These are phyloP conservation scores for Watsonalla cultraria DNA, from an alignment of 2,888 invertebrate genomes.

Conservation along the genomic window DNA sequence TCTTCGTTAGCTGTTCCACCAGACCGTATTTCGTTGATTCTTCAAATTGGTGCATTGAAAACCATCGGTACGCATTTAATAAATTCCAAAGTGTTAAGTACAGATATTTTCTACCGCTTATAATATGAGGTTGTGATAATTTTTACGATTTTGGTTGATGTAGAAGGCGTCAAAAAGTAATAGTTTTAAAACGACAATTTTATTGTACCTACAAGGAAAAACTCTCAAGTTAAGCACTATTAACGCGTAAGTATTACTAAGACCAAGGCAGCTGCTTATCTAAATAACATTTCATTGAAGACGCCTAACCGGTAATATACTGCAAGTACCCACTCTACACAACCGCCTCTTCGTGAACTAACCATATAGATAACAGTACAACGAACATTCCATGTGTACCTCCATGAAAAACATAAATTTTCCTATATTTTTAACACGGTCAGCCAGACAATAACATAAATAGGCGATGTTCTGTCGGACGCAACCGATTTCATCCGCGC, in stretches of 20 bases:
- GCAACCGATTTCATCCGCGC: constrained; percentile 45
- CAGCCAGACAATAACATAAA: constrained; percentile 44
- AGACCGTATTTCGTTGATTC: too few species aligned
- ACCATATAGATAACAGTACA: neutral
- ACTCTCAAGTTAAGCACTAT: too few species aligned
- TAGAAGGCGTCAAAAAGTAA: neutral
- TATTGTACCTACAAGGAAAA: too few species aligned
- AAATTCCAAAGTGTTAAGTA: too few species aligned
- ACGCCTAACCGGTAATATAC: neutral
- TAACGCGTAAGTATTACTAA: too few species aligned
- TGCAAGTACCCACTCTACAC: neutral
- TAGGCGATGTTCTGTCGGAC: constrained; percentile 26
- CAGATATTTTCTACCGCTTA: too few species aligned
- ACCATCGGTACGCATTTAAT: too few species aligned
- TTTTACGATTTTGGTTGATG: too few species aligned
- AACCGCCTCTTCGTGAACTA: neutral
- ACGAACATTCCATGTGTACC: neutral
- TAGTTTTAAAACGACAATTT: too few species aligned
- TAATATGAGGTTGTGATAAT: too few species aligned
- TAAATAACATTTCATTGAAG: neutral
- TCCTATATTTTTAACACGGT: constrained; percentile 23
- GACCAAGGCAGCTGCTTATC: neutral
- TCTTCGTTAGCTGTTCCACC: too few species aligned
- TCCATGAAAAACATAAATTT: constrained; percentile 18
- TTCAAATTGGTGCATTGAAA: too few species aligned